Percentiles rank a stretch among this genome's conserved stretches.
These are phyloP conservation scores for Nephotettix cincticeps DNA, from an alignment of 1,140 invertebrate genomes.

Conservation along the genomic window DNA sequence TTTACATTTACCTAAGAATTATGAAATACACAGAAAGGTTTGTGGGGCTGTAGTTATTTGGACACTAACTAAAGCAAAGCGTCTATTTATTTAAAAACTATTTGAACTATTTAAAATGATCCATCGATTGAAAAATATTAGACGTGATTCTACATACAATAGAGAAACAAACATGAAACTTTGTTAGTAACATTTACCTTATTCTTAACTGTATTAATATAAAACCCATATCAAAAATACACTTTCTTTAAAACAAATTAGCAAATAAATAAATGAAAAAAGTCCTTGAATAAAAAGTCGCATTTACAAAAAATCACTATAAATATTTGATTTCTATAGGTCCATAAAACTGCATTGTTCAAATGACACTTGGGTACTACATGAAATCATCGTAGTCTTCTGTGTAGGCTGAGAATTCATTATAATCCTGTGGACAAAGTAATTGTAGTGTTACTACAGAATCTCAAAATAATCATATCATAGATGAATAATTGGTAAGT, in stretches of 20 bases:
- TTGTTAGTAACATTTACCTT: background rate
- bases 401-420: slow-evolving; percentile 56
- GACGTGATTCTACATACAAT: background rate
- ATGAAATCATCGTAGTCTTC: slow-evolving; percentile 68
- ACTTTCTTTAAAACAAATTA: slow-evolving; percentile 1
- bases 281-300: slow-evolving; percentile 12
- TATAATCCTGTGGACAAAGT: slow-evolving; percentile 48
- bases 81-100: no score
- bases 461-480: no score
- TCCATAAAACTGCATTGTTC: background rate
- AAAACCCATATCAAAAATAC: slow-evolving; percentile 23
- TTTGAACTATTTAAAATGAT: no score
- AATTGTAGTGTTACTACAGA: no score
- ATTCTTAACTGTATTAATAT: background rate
- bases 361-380: slow-evolving; percentile 50
- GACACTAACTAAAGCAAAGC: no score
- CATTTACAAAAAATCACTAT: background rate
- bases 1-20: no score
- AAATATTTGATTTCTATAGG: background rate
- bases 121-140: no score
- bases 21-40: no score
- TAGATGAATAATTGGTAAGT: no score
- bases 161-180: background rate
- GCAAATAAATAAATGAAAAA: slow-evolving; percentile 17
- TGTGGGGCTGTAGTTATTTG: no score